These are phyloP conservation scores for Arbacia lixula DNA, from an alignment of 53 echinoderm and acorn worm species.

Conservation along the genomic window DNA sequence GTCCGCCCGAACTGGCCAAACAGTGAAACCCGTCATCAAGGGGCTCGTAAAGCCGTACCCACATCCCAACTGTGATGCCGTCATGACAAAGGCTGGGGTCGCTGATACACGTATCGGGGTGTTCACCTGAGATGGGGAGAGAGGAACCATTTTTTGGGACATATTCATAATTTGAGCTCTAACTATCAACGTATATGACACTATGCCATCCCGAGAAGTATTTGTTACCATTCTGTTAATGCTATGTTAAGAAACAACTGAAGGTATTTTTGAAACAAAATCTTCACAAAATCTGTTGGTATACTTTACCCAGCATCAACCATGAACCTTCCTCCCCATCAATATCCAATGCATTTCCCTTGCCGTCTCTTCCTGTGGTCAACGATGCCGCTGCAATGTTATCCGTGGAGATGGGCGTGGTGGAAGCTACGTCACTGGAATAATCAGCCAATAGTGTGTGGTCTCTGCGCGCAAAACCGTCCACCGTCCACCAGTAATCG, in stretches of 20 bases:
- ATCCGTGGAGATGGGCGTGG: conserved; percentile 57
- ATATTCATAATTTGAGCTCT: neutral
- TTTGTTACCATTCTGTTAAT: too few relatives aligned
- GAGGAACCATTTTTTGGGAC: too few relatives aligned
- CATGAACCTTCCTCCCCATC: conserved; percentile 68
- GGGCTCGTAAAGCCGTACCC: conserved; percentile 56
- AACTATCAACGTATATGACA: too few relatives aligned
- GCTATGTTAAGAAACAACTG: too few relatives aligned
- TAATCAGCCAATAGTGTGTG: conserved; percentile 43
- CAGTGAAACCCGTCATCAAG: conserved; percentile 66
- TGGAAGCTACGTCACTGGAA: conserved; percentile 47
- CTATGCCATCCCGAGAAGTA: too few relatives aligned
- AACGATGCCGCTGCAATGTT: neutral
- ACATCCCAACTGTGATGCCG: conserved; percentile 77
- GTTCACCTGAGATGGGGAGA: too few relatives aligned
- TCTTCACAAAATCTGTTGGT: too few relatives aligned
- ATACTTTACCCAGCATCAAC: conserved; percentile 78
- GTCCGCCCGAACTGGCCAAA: conserved; percentile 84
- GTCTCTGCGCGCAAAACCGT: conserved; percentile 79
- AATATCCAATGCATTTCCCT: conserved; percentile 72
- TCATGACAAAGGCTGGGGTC: conserved; percentile 79
- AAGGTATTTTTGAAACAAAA: neutral
- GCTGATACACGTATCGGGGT: conserved; percentile 72
- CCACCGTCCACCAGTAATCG: conserved; percentile 82
- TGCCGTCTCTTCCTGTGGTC: conserved; percentile 66